Percentiles rank a stretch among this genome's conserved stretches.
Evolutionary conservation across 1,140 invertebrate species (phyloP).

Genomic region (Platyura marginata): DNA sequence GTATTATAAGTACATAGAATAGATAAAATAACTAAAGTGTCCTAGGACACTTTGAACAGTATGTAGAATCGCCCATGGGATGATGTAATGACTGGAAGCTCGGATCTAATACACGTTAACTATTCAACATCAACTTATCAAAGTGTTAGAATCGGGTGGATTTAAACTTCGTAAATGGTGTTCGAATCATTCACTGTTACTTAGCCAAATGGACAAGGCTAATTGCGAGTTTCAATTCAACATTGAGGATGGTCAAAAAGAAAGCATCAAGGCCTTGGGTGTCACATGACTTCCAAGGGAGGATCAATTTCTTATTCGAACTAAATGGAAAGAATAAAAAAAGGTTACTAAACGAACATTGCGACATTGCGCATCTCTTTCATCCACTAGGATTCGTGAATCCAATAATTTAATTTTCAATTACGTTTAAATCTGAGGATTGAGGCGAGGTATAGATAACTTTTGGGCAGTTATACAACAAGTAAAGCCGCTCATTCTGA

Average conservation of each 20-base stretch:
- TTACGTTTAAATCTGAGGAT: too few species aligned
- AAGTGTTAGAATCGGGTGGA: background rate
- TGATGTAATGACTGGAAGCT: background rate
- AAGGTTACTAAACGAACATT: constrained; percentile 13
- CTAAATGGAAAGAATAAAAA: background rate
- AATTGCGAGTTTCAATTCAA: background rate
- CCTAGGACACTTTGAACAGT: too few species aligned
- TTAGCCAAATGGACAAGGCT: background rate
- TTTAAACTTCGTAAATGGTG: background rate
- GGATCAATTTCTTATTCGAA: background rate
- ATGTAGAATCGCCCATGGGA: too few species aligned
- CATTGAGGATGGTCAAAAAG: background rate
- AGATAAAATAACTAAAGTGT: too few species aligned
- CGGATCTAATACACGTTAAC: background rate
- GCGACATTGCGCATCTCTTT: constrained; percentile 16
- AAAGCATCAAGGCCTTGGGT: background rate
- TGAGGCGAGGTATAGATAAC: too few species aligned
- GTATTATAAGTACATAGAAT: too few species aligned
- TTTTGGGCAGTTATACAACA: too few species aligned
- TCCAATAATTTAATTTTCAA: too few species aligned
- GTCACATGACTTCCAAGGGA: background rate
- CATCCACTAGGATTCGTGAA: constrained; percentile 18
- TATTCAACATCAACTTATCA: background rate
- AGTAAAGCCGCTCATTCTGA: too few species aligned
- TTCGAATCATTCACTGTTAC: background rate